These are phyloP conservation scores for Atopsyche davidsoni DNA, from an alignment of 1,140 invertebrate genomes.

Conservation along the genomic window DNA sequence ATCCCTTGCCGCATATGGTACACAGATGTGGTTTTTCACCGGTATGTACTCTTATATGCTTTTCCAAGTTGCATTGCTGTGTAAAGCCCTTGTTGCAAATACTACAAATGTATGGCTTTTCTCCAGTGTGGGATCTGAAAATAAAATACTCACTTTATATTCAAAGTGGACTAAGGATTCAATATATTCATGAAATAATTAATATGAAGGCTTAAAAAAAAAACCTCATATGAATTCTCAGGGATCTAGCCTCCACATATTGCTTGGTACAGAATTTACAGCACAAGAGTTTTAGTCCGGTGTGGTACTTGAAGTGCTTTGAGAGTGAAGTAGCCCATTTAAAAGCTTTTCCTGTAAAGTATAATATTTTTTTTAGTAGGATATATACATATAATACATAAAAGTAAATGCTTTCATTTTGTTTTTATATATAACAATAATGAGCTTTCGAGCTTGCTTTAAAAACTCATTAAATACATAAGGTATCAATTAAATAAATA, in stretches of 20 bases:
- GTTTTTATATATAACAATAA: no score
- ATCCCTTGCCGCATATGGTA: conserved; percentile 34
- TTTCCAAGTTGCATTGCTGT: conserved; percentile 43
- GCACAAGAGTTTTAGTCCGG: conserved; percentile 39
- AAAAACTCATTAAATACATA: no score
- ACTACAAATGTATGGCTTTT: conserved; percentile 48
- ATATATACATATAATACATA: no score
- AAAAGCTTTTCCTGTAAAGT: conserved; percentile 34
- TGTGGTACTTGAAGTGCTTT: conserved; percentile 47
- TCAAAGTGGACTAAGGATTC: background rate
- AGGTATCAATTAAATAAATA: no score
- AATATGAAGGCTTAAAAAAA: no score
- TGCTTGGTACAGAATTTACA: conserved; percentile 41
- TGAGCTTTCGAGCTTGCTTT: no score
- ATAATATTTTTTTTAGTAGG: no score
- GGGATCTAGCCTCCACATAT: conserved; percentile 38
- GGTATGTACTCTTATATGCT: conserved; percentile 36
- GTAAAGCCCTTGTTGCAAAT: conserved; percentile 51
- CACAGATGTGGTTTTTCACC: conserved; percentile 36
- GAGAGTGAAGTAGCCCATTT: conserved; percentile 44
- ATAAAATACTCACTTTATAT: background rate
- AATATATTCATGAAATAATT: background rate
- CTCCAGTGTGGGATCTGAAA: conserved; percentile 39
- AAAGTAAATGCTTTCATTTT: no score
- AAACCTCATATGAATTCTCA: conserved; percentile 18